These are phyloP conservation scores for Hemistola chrysoprasaria DNA, from an alignment of 2,888 invertebrate genomes.

Conservation along the genomic window DNA sequence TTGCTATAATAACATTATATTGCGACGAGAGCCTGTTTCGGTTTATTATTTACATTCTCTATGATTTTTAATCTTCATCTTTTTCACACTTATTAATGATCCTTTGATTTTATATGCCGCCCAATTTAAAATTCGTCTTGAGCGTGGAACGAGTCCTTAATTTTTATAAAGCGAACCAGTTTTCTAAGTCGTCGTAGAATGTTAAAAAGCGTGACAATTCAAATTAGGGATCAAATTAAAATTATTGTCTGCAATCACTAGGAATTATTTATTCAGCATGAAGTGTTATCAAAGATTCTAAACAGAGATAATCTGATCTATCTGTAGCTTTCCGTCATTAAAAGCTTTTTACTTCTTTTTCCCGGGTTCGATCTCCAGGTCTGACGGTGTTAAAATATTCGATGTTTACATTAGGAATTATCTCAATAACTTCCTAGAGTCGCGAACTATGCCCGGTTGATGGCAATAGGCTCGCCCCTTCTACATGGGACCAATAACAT, in stretches of 20 bases:
- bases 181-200: slow-evolving; percentile 17
- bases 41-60: slow-evolving; percentile 8
- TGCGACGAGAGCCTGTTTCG: background rate
- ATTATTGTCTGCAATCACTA: slow-evolving; percentile 15
- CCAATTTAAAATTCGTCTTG: slow-evolving; percentile 27
- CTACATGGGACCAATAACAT: no score
- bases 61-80: slow-evolving; percentile 7
- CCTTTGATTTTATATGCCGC: slow-evolving; percentile 14
- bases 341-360: no score
- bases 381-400: no score
- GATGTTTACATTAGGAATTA: no score
- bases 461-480: no score
- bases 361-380: no score
- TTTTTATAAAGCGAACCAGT: slow-evolving; percentile 20
- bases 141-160: slow-evolving; percentile 21
- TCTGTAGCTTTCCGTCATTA: no score
- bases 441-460: no score
- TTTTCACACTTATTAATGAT: slow-evolving; percentile 20
- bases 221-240: slow-evolving; percentile 25
- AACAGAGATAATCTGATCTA: no score
- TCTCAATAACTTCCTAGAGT: no score
- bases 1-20: no score
- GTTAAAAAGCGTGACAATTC: slow-evolving; percentile 27
- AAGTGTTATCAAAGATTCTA: no score
- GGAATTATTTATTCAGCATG: slow-evolving; percentile 18